phyloP scores from a whole-genome alignment of 2,797 vertebrate species.

The Echeneis naucrates region DNA sequence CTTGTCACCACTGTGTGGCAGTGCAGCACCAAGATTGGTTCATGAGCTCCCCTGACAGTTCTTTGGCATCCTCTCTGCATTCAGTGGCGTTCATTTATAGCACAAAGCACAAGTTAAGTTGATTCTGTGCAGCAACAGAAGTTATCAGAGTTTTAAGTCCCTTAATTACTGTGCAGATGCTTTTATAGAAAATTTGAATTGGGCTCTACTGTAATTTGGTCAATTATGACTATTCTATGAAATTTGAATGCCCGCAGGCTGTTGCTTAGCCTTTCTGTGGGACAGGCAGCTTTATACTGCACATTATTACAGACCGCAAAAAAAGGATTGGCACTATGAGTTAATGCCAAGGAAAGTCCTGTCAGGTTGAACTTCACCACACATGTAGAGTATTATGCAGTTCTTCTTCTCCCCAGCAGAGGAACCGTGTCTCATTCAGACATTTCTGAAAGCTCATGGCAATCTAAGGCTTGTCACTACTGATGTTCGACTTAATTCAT shows the following conservation, averaged over 20 bases:
- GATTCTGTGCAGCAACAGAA: background rate
- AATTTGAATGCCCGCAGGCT: background rate
- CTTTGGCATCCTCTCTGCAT: background rate
- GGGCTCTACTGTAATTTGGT: background rate
- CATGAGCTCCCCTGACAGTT: background rate
- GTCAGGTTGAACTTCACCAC: constrained; percentile 32
- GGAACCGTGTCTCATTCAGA: constrained; percentile 54
- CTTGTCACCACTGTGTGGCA: constrained; percentile 66
- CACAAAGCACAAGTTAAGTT: background rate
- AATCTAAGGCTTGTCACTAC: constrained; percentile 78
- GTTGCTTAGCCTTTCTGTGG: background rate
- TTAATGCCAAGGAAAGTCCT: constrained; percentile 18
- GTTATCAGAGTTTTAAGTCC: background rate
- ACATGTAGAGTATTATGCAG: constrained; percentile 30
- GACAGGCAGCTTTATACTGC: background rate
- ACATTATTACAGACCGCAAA: constrained; percentile 5
- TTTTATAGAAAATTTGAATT: background rate
- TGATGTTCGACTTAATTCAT: constrained; percentile 78
- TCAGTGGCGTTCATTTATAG: background rate
- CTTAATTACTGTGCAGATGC: background rate
- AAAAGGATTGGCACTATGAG: constrained; percentile 2
- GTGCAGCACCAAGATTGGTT: constrained; percentile 29
- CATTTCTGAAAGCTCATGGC: constrained; percentile 64
- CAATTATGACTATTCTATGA: background rate
- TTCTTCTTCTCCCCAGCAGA: constrained; percentile 48